phyloP scores from a whole-genome alignment of 2,113 vertebrate genomes.

The cattle (Bos taurus) region ARS-UCD2.0 NC_037338.1:73464501-73465000 shows the following conservation, averaged over 20 bases:
- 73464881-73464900: background rate
- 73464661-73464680: background rate
- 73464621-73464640: constrained; percentile 57
- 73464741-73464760: constrained; percentile 10
- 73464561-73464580: background rate
- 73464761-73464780: background rate
- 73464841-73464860: background rate
- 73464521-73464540: background rate
- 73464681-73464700: background rate
- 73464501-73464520: background rate
- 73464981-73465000: background rate
- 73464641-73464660: constrained; percentile 33
- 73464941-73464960: background rate
- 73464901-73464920: background rate
- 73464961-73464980: background rate
- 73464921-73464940: background rate
- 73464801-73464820: background rate
- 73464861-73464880: background rate
- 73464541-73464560: too few species aligned
- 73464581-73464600: background rate
- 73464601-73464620: background rate
- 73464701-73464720: constrained; percentile 55
- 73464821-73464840: background rate
- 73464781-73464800: background rate
- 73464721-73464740: background rate